Conservation (phyloP, 2,113 vertebrate species). For the Nematolebias whitei region DNA sequence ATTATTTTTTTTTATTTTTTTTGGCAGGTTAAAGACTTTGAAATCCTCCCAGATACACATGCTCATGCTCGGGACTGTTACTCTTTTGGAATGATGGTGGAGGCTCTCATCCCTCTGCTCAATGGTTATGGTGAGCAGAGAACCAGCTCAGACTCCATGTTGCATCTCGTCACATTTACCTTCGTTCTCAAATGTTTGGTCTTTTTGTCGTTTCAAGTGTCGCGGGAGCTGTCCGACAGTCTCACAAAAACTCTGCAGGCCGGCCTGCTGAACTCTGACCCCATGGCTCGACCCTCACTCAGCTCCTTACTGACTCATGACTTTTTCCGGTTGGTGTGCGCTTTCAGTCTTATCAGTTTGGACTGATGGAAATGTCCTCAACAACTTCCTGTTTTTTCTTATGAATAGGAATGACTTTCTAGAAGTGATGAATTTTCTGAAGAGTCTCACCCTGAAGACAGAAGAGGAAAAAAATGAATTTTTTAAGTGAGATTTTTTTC, state of each 20-base stretch:
- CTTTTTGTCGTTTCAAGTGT: constrained; percentile 59
- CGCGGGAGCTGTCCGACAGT: constrained; percentile 75
- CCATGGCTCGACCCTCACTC: constrained; percentile 82
- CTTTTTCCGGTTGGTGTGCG: constrained; percentile 89
- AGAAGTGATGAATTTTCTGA: constrained; percentile 95
- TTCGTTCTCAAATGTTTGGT: not conserved
- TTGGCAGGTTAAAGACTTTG: constrained; percentile 86
- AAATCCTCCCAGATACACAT: constrained; percentile 81
- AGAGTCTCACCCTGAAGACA: constrained; percentile 91
- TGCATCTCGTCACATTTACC: not conserved
- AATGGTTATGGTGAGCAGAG: constrained; percentile 85
- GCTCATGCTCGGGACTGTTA: constrained; percentile 92
- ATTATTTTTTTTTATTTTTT: no score
- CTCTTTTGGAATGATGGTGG: constrained; percentile 88
- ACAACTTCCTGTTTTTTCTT: constrained; percentile 26
- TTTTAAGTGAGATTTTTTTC: constrained; percentile 89
- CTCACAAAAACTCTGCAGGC: constrained; percentile 86
- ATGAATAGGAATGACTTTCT: constrained; percentile 92
- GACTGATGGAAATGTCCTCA: not conserved
- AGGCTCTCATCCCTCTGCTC: constrained; percentile 83
- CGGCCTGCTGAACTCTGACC: constrained; percentile 84
- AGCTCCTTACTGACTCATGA: constrained; percentile 86
- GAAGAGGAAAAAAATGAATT: constrained; percentile 99
- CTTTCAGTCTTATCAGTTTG: not conserved
- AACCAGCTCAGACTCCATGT: not conserved